These are phyloP conservation scores for Cryptocephalus moraei DNA, from an alignment of 2,888 invertebrate genomes.

Conservation along the genomic window DNA sequence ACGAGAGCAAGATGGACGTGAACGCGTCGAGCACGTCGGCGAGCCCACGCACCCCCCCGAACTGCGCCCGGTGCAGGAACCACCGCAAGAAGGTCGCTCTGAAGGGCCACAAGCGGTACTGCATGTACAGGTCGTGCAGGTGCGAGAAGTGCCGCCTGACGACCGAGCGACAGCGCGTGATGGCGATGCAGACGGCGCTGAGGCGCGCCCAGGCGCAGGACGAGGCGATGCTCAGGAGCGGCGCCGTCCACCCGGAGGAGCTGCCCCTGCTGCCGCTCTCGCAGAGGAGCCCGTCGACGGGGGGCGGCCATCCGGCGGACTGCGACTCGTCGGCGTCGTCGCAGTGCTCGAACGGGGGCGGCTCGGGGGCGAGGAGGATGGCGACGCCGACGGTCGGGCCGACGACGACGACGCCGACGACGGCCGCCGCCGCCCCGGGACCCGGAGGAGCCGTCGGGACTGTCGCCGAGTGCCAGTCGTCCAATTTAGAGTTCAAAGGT, in stretches of 20 bases:
- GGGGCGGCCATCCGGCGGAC: constrained; percentile 31
- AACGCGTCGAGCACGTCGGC: constrained; percentile 46
- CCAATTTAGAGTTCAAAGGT: constrained; percentile 27
- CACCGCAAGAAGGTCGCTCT: constrained; percentile 81
- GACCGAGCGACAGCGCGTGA: constrained; percentile 76
- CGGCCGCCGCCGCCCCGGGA: constrained; percentile 19
- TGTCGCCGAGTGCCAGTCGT: constrained; percentile 26
- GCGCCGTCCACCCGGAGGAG: constrained; percentile 24
- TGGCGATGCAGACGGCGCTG: constrained; percentile 80
- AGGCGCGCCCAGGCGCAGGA: constrained; percentile 79
- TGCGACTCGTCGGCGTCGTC: constrained; percentile 54
- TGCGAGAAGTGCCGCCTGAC: constrained; percentile 83
- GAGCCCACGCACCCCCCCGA: constrained; percentile 73
- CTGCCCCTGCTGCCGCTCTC: constrained; percentile 34
- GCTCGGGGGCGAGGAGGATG: constrained; percentile 32
- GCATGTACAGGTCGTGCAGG: constrained; percentile 71
- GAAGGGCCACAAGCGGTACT: constrained; percentile 89
- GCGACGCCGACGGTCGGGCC: constrained; percentile 23
- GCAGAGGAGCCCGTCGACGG: constrained; percentile 33
- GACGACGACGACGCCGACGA: constrained; percentile 35
- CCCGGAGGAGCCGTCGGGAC: constrained; percentile 34
- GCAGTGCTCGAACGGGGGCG: constrained; percentile 44
- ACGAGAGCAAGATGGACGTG: constrained; percentile 43
- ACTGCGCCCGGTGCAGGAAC: constrained; percentile 87
- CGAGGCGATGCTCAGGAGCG: constrained; percentile 47